A percentile compares a stretch with the other conserved stretches of the same genome.
Evolutionary conservation across 1,140 invertebrate species (phyloP).

Genomic region (Danaus plexippus): DNA sequence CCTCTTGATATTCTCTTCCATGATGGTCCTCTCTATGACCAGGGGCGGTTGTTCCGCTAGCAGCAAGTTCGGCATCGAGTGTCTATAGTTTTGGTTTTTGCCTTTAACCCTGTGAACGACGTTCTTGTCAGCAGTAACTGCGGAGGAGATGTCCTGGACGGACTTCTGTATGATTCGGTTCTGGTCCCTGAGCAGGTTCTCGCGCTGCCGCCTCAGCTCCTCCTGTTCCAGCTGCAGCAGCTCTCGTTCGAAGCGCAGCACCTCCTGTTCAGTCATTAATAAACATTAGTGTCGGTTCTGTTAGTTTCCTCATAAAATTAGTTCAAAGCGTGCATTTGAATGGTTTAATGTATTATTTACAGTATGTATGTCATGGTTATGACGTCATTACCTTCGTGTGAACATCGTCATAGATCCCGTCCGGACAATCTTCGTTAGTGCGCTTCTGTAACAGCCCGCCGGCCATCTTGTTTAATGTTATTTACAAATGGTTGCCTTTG

Average conservation of each 20-base stretch:
- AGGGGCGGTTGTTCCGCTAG: slow-evolving; percentile 54
- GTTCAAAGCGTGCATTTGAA: slow-evolving; percentile 16
- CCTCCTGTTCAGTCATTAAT: slow-evolving; percentile 70
- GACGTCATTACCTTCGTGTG: slow-evolving; percentile 63
- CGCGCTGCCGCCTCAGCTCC: slow-evolving; percentile 81
- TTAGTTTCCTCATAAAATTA: slow-evolving; percentile 21
- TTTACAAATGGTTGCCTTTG: slow-evolving; percentile 49
- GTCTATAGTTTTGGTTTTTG: slow-evolving; percentile 71
- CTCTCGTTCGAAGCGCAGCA: slow-evolving; percentile 82
- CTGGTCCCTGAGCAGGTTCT: slow-evolving; percentile 77
- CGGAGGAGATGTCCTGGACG: slow-evolving; percentile 73
- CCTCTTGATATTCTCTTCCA: slow-evolving; percentile 48
- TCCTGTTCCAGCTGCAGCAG: slow-evolving; percentile 82
- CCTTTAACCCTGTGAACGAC: slow-evolving; percentile 28
- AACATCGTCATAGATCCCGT: slow-evolving; percentile 58
- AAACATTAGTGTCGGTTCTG: not conserved
- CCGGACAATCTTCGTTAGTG: slow-evolving; percentile 61
- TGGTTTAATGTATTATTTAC: slow-evolving; percentile 16
- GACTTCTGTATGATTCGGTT: slow-evolving; percentile 75
- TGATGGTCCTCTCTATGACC: slow-evolving; percentile 30
- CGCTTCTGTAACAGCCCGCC: slow-evolving; percentile 50
- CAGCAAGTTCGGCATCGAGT: slow-evolving; percentile 79
- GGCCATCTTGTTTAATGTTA: slow-evolving; percentile 61
- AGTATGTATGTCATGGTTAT: not conserved
- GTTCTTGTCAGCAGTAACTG: slow-evolving; percentile 43